Base-by-base conservation (phyloP, 1,140 invertebrate species). In the Periplaneta americana region DNA sequence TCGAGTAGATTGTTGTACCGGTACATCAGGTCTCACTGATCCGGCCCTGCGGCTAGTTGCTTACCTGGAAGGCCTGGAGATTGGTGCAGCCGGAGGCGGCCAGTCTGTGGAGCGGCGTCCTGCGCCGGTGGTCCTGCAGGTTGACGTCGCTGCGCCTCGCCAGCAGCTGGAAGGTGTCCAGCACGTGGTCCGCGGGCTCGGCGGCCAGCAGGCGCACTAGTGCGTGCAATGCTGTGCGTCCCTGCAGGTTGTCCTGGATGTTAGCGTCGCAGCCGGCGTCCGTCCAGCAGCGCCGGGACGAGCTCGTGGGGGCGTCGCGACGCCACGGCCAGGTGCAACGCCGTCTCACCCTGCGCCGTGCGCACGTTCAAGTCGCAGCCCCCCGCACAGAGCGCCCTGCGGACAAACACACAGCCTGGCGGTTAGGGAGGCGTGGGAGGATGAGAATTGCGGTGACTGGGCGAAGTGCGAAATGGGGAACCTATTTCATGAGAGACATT, bases 321-420 rank as follows among this genome's bases (percentile, higher is more conserved):
- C 4, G 48, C 28, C 33, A 89, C 87, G n/a, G 85, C 86, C 37
- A 87, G 84, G 81, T 89, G 88, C 17, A 89, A 84, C 0, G 88
- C 88, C 2, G 88, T 89, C 84, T 89, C 88, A 3, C 88, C 88
- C 34, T 87, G 84, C 11, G 87, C 87, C 9, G 87, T 88, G 81
- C 88, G 85, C 13, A 85, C 86, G 78, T 86, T 86, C 81, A 88
- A 86, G 81, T 88, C 86, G 37, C 88, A 88, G n/a, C 87, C 87
- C 36, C 85, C 86, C 34, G 87, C 83, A 31, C 87, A 83, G n/a
- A 89, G 78, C 10, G 84, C 79, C 36, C 88, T 89, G 80, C 15
- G 84, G 79, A 37, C 81, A 37, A 75, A 13, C 9, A n/a, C n/a
- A n/a, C n/a, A n/a, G n/a, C n/a, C n/a, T n/a, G n/a, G n/a, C n/a